A percentile compares a stretch with the other conserved stretches of the same genome.
These are phyloP conservation scores for Plusia festucae DNA, from an alignment of 2,888 invertebrate genomes.

Conservation along the genomic window DNA sequence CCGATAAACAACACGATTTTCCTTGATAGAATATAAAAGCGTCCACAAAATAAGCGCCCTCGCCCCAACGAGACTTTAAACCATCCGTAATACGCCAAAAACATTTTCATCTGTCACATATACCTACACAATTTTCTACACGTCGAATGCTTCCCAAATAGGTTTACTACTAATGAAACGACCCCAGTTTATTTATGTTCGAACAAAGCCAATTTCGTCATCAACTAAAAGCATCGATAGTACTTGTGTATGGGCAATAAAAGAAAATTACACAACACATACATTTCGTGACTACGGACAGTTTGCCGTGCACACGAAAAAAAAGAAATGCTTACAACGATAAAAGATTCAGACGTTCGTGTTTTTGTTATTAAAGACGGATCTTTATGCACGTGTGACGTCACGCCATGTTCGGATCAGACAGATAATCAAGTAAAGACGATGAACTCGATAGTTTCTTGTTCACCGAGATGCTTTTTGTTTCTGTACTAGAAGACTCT, in stretches of 20 bases:
- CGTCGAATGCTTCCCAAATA: constrained; percentile 47
- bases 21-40: constrained; percentile 28
- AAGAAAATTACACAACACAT: constrained; percentile 64
- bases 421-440: constrained; percentile 34
- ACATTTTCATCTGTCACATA: constrained; percentile 39
- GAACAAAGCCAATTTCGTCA: constrained; percentile 63
- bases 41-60: constrained; percentile 22
- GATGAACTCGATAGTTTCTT: constrained; percentile 14
- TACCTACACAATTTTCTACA: constrained; percentile 44
- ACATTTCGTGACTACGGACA: constrained; percentile 63
- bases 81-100: constrained; percentile 32
- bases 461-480: not conserved
- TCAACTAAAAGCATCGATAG: constrained; percentile 64
- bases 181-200: constrained; percentile 57
- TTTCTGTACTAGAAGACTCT: not conserved
- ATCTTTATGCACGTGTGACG: constrained; percentile 44
- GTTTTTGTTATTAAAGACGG: constrained; percentile 54
- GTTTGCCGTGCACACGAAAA: constrained; percentile 54
- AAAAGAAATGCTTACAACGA: constrained; percentile 51
- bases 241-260: constrained; percentile 63
- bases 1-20: constrained; percentile 15
- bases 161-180: constrained; percentile 61
- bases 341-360: constrained; percentile 57
- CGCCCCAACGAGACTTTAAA: constrained; percentile 33
- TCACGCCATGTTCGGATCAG: constrained; percentile 37